Conservation (phyloP, 92 coral and sea anemone genomes). For the Hydrozoanthus gracilis region DNA sequence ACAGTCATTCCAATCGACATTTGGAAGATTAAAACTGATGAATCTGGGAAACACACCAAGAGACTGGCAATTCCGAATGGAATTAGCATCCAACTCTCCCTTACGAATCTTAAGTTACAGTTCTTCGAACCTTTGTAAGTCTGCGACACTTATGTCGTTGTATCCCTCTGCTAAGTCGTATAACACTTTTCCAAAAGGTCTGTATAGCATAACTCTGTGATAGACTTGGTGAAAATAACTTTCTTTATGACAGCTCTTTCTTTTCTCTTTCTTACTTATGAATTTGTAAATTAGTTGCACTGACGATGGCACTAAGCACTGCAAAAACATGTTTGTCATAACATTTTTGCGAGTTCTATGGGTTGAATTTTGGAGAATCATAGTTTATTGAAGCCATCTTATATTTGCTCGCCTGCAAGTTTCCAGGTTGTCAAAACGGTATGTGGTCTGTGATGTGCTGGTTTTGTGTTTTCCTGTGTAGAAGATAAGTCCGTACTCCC, state of each 20-base stretch:
- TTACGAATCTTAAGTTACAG: background rate
- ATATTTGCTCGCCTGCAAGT: too few relatives aligned
- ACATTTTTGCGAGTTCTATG: too few relatives aligned
- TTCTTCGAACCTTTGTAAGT: background rate
- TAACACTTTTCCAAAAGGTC: background rate
- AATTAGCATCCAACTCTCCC: background rate
- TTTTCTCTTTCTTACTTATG: background rate
- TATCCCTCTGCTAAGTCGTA: conserved; percentile 3
- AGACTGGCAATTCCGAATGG: background rate
- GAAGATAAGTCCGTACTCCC: too few relatives aligned
- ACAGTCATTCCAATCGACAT: background rate
- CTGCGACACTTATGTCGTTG: background rate
- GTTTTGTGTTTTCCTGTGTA: too few relatives aligned
- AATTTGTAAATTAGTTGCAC: too few relatives aligned
- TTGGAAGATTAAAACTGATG: background rate
- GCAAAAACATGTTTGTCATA: too few relatives aligned
- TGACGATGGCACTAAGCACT: too few relatives aligned
- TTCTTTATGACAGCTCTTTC: background rate
- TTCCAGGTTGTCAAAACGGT: too few relatives aligned
- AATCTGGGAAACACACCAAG: background rate
- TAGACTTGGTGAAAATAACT: too few relatives aligned
- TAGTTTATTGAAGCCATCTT: too few relatives aligned
- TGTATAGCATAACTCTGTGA: background rate
- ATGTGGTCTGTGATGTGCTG: too few relatives aligned
- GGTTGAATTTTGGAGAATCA: too few relatives aligned